Evolutionary conservation across 2,888 invertebrate genomes (phyloP), one percentile per base, ranked within the genome.

Genomic region (Mythimna loreyi): DNA sequence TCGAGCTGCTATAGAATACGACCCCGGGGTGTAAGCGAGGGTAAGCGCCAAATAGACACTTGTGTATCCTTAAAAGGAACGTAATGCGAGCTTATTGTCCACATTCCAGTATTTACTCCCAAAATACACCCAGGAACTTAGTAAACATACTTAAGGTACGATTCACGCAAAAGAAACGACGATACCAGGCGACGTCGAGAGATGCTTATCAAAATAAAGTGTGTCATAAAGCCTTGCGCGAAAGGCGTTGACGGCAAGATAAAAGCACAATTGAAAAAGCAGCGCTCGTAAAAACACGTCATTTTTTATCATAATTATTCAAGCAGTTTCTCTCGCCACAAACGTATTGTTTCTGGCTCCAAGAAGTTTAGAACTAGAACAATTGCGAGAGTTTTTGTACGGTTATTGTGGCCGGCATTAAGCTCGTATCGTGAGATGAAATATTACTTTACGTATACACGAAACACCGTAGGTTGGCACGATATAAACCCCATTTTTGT

Each of bases 1-100:
- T 87, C 85, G 82, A 86, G 84, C 87, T 86, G 82, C 80, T 79
- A 81, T 78, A 81, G 83, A 89, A 87, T 88, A 87, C 85, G 86
- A 86, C 87, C 87, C 87, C 74, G 28, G 83, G 83, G 82, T 79
- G 81, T 83, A 78, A 76, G 83, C 67, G 80, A 80, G 83, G 82
- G 81, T 80, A 82, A 82, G 80, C 78, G 59, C 77, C 80, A 85
- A 85, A 85, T 81, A 80, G 75, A 81, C 80, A 80, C 82, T 86
- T 77, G 72, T 77, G 75, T 66, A 57, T 70, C 66, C 75, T 55
- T 68, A 68, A 85, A 80, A 75, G 64, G 72, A 76, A 60, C 67
- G 69, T 72, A 76, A 84, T 78, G 65, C 30, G 71, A 62, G 59
- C 72, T 65, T 67, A 84, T 70, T 84, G 66, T 82, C 53, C 59